Evolutionary conservation across 2,888 invertebrate genomes (phyloP).

Genomic region (Myopa tessellatipennis): DNA sequence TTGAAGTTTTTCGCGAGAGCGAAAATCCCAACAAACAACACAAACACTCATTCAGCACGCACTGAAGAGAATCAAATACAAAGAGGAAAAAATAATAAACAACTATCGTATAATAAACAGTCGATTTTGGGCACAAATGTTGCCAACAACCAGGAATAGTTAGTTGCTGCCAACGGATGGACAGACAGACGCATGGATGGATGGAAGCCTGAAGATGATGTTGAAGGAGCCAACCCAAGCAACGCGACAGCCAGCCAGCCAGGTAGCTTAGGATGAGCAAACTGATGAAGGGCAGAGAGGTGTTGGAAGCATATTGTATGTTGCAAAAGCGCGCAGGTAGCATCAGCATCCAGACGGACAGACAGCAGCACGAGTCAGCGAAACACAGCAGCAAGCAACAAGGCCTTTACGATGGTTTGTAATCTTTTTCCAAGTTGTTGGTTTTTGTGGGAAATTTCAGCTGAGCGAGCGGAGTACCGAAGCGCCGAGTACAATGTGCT

Average conservation of each 20-base stretch:
- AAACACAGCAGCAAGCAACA: background rate
- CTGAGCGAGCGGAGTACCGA: slow-evolving; percentile 4
- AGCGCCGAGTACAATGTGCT: background rate
- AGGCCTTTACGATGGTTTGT: slow-evolving; percentile 14
- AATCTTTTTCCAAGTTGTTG: slow-evolving; percentile 34
- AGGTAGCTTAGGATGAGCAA: background rate
- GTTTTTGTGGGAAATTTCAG: slow-evolving; percentile 21
- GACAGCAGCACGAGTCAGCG: background rate
- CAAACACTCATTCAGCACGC: background rate
- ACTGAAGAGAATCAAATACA: background rate
- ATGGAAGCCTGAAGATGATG: background rate
- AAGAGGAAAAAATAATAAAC: background rate
- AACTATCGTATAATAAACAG: background rate
- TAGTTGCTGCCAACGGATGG: background rate
- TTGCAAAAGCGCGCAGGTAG: slow-evolving; percentile 16
- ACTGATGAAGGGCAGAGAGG: slow-evolving; percentile 6
- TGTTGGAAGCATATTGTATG: background rate
- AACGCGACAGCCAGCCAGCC: background rate
- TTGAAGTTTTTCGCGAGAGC: slow-evolving; percentile 35
- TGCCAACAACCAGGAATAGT: slow-evolving; percentile 2
- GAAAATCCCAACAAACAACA: slow-evolving; percentile 11
- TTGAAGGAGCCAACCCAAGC: background rate
- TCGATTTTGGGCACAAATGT: slow-evolving; percentile 15
- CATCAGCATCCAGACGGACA: slow-evolving; percentile 15
- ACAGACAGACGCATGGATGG: slow-evolving; percentile 1